Percentiles rank a stretch among this genome's conserved stretches.
Evolutionary conservation across 2,113 vertebrate species (phyloP).

Genomic region (Phocoena sinus): DNA sequence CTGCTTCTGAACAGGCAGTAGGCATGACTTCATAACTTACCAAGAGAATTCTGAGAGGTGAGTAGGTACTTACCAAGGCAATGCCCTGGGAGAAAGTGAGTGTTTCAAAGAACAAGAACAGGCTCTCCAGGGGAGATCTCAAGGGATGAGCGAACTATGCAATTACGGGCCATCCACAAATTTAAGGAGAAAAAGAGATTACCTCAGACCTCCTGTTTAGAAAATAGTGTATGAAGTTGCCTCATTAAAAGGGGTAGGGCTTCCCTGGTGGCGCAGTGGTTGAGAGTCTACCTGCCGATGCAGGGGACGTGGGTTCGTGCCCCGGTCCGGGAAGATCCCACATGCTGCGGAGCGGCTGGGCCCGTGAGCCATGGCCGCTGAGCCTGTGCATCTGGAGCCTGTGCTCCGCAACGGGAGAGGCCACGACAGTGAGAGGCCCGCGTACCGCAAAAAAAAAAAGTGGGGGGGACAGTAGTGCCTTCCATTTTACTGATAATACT

Average conservation of each 20-base stretch:
- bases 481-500: neutral
- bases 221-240: neutral
- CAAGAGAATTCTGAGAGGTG: neutral
- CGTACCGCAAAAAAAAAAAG: too few species aligned
- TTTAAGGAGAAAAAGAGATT: neutral
- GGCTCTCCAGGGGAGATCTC: neutral
- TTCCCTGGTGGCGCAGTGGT: too few species aligned
- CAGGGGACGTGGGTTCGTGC: too few species aligned
- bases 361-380: too few species aligned
- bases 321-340: too few species aligned
- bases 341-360: too few species aligned
- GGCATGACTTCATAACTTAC: neutral
- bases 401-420: too few species aligned
- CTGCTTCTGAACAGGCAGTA: neutral
- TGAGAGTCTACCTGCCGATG: fast-evolving
- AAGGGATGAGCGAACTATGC: neutral
- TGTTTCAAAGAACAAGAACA: neutral
- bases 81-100: neutral
- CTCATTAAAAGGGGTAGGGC: neutral
- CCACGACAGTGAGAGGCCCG: too few species aligned
- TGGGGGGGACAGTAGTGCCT: neutral
- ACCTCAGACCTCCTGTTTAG: constrained; percentile 14
- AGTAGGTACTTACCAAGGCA: neutral
- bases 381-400: fast-evolving
- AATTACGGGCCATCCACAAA: neutral